Evolutionary conservation across 1,140 invertebrate species (phyloP).

Genomic region (Neodiprion lecontei): DNA sequence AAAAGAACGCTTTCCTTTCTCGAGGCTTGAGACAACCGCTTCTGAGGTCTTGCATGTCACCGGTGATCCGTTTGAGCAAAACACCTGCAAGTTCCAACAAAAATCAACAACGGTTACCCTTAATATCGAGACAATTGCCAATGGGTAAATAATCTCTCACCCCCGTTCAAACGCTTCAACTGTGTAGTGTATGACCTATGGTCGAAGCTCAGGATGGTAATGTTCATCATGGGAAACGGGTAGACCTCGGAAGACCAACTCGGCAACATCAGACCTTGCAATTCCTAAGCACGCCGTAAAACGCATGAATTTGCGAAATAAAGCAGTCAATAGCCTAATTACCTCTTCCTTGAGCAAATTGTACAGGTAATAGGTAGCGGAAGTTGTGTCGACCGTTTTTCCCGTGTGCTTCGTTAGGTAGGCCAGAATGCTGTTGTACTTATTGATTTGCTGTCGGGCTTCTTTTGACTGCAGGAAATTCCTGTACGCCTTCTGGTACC

Average conservation of each 20-base stretch:
- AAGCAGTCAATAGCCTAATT: constrained; percentile 5
- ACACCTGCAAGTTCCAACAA: constrained; percentile 35
- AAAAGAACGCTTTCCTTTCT: constrained; percentile 50
- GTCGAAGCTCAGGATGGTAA: constrained; percentile 45
- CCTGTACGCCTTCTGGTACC: constrained; percentile 41
- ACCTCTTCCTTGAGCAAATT: constrained; percentile 55
- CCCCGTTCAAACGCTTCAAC: constrained; percentile 51
- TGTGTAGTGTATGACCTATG: constrained; percentile 45
- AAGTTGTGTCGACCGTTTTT: constrained; percentile 41
- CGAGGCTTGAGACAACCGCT: constrained; percentile 33
- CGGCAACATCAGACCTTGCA: constrained; percentile 52
- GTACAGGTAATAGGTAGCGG: constrained; percentile 45
- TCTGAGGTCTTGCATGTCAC: constrained; percentile 42
- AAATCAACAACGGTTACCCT: constrained; percentile 2
- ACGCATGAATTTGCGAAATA: not conserved
- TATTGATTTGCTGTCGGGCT: constrained; percentile 36
- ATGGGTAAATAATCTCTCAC: constrained; percentile 31
- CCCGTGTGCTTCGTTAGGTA: constrained; percentile 50
- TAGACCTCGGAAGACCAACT: constrained; percentile 48
- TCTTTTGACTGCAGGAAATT: constrained; percentile 32
- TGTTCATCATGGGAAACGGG: constrained; percentile 51
- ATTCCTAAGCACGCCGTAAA: constrained; percentile 34
- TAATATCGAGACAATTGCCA: constrained; percentile 6
- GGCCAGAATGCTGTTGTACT: constrained; percentile 45
- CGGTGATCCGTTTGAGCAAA: constrained; percentile 45